Evolutionary conservation across 2,113 vertebrate genomes (phyloP).

Genomic region (Perca flavescens): DNA sequence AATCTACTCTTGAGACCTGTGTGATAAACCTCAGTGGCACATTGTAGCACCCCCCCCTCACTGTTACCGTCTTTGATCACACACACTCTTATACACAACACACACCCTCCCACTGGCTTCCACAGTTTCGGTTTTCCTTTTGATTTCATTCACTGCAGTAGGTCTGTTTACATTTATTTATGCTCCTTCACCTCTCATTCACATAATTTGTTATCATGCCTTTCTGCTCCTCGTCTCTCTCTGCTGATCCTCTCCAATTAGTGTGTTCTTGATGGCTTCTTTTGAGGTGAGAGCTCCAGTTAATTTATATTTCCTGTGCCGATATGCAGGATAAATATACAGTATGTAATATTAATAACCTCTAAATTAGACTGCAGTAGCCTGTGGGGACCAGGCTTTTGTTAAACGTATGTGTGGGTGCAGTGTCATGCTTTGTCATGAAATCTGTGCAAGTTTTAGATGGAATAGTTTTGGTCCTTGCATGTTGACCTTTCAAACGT

Average conservation of each 20-base stretch:
- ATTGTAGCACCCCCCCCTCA: constrained; percentile 26
- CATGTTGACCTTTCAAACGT: neutral
- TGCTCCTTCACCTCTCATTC: constrained; percentile 50
- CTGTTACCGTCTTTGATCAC: constrained; percentile 49
- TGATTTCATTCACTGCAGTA: constrained; percentile 56
- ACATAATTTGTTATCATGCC: constrained; percentile 51
- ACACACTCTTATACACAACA: constrained; percentile 10
- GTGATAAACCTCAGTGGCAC: constrained; percentile 49
- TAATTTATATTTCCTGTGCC: neutral
- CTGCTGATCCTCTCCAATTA: constrained; percentile 41
- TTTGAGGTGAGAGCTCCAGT: neutral
- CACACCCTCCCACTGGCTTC: constrained; percentile 39
- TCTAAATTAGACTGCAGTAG: neutral
- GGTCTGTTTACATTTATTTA: constrained; percentile 62
- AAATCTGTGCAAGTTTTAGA: neutral
- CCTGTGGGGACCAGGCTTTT: neutral
- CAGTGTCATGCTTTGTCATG: neutral
- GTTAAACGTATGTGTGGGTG: neutral
- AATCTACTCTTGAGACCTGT: constrained; percentile 35
- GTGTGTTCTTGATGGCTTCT: constrained; percentile 24
- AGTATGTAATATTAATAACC: constrained; percentile 15
- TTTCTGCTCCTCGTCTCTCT: constrained; percentile 8
- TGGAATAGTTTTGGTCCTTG: neutral
- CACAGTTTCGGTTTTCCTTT: constrained; percentile 51
- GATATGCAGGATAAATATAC: neutral